phyloP scores from a whole-genome alignment of 2,797 vertebrate genomes.

The Anolis apletophallus region DNA sequence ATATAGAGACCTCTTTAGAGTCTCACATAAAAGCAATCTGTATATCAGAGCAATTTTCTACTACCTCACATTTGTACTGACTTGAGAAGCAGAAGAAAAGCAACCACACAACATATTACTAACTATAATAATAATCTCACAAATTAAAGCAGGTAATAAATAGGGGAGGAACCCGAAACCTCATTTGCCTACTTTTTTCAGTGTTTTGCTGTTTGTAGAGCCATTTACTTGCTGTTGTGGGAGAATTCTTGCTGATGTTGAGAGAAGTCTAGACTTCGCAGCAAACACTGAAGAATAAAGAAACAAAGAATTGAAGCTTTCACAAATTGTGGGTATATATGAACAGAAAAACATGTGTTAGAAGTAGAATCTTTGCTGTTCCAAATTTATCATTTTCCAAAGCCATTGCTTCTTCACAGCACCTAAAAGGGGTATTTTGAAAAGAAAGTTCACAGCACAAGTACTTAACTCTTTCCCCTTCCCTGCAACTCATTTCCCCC shows the following conservation, averaged over 20 bases:
- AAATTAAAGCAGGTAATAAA: constrained; percentile 1
- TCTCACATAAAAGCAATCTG: not conserved
- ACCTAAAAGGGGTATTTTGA: not conserved
- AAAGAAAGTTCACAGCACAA: not conserved
- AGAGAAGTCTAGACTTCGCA: not conserved
- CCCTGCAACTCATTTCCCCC: not conserved
- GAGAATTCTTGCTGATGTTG: not conserved
- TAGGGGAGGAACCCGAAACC: not conserved
- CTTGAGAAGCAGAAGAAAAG: not conserved
- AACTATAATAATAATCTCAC: not conserved
- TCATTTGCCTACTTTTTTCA: constrained; percentile 45
- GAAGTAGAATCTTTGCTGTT: not conserved
- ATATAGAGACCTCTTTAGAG: not conserved
- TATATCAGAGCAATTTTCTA: not conserved
- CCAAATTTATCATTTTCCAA: not conserved
- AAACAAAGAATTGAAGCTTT: not conserved
- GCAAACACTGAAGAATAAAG: constrained; percentile 34
- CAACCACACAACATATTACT: not conserved
- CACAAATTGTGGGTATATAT: no score
- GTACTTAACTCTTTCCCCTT: not conserved
- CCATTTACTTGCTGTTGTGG: accelerated
- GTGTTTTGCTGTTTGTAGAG: constrained; percentile 11
- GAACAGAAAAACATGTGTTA: not conserved
- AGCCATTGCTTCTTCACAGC: not conserved
- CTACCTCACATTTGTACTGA: not conserved